Conservation (phyloP, 64 coral and sea anemone species). For the Astreopora myriophthalma region DNA sequence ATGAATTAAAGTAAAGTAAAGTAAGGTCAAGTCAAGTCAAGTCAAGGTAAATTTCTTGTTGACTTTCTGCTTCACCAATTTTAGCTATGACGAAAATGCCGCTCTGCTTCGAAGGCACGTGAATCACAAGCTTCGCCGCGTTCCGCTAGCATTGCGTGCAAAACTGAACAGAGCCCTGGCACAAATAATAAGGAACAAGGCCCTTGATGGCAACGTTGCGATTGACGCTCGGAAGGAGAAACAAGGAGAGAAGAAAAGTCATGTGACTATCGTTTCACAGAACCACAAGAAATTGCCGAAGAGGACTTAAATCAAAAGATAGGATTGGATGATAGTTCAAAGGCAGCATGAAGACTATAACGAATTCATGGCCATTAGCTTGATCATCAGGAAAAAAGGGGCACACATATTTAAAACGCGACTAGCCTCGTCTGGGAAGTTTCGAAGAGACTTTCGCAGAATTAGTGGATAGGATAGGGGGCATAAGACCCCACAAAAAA, state of each 20-base stretch:
- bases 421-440: no score
- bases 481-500: no score
- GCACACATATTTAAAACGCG: no score
- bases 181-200: slow-evolving; percentile 17
- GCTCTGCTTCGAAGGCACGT: background rate
- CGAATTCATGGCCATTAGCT: no score
- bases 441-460: no score
- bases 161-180: slow-evolving; percentile 29
- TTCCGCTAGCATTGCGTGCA: background rate
- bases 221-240: background rate
- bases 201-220: background rate
- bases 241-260: background rate
- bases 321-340: no score
- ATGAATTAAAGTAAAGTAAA: no score
- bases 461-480: no score
- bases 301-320: no score
- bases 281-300: no score
- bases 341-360: no score
- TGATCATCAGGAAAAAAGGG: no score
- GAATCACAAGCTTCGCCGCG: background rate
- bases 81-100: slow-evolving; percentile 7
- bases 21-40: background rate
- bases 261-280: background rate
- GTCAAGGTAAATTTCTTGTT: background rate
- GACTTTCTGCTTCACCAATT: background rate